Evolutionary conservation across 2,113 vertebrate genomes (phyloP), one percentile per base, ranked within the genome.

Genomic region (Vidua chalybeata): DNA sequence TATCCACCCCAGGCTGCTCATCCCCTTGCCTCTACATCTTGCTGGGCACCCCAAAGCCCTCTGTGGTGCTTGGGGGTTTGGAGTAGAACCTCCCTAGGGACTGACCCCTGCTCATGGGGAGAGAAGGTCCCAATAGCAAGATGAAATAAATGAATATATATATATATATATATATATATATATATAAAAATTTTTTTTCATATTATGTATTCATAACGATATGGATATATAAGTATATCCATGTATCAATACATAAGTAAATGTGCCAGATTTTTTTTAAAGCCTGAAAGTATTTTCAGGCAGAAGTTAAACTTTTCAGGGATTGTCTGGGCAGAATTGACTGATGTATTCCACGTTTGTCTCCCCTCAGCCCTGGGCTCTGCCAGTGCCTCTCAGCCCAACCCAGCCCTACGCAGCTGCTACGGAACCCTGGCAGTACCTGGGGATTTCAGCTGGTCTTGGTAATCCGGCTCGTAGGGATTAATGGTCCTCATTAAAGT

Each of bases 391-490:
- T 5, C 41, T 17, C 35, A 86, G 68, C 68, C 69, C 90, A 75
- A 35, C 59, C 72, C 90, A 71, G 31, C 39, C 66, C 71, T 9
- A 1, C 0, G 0, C 43, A 90, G 48, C 68, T 19, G 3, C 46
- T 3, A 3, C 0, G 0, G 58, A 45, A 62, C 16, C 14, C 24
- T n/a, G 45, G 55, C 52, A 48, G 84, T 98, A 99, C 99, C 99
- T 94, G 99, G 99, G 2, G 99, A 99, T 94, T 96, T 97, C 74
- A 99, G 93, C 78, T 97, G 98, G 93, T 99, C 99, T 76, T 99
- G 98, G 78, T 99, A 99, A 94, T 99, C 98, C 0, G 99, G 99
- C 3, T 97, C 94, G 1, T 99, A 99, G 0, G 99, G 98, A 87
- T 97, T 96, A 15, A 99, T 17, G 0, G 99, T 99, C 83, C 94